A percentile compares a stretch with the other conserved stretches of the same genome.
Conservation (phyloP, 2,888 invertebrate species). For the Synergus gifuensis region DNA sequence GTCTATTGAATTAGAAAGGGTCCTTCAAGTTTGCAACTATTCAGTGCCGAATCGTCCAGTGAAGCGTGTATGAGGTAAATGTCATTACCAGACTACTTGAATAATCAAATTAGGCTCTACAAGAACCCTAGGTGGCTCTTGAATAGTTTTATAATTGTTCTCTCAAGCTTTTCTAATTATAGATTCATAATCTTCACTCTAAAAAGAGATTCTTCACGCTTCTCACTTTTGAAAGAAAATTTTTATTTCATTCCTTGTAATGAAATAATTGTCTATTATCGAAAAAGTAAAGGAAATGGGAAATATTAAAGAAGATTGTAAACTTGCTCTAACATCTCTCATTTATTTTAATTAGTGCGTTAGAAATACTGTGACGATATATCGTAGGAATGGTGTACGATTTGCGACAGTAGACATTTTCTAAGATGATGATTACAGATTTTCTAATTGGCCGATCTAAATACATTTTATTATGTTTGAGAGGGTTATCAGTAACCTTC, state of each 20-base stretch:
- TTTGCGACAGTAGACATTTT: constrained; percentile 61
- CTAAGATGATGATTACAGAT: constrained; percentile 50
- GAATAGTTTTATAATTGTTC: constrained; percentile 34
- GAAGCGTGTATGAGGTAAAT: constrained; percentile 63
- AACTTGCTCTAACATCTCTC: constrained; percentile 68
- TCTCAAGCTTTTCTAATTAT: constrained; percentile 22
- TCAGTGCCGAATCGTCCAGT: constrained; percentile 61
- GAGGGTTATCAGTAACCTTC: constrained; percentile 18
- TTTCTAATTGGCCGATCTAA: constrained; percentile 42
- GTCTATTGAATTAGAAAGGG: constrained; percentile 67
- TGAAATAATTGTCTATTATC: not conserved
- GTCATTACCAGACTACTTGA: constrained; percentile 63
- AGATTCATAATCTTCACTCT: constrained; percentile 25
- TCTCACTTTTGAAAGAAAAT: not conserved
- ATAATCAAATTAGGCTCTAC: constrained; percentile 59
- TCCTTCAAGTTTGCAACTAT: constrained; percentile 64
- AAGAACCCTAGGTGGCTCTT: constrained; percentile 25
- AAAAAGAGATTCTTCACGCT: constrained; percentile 13
- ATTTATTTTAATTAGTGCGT: constrained; percentile 71
- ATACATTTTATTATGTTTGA: constrained; percentile 11
- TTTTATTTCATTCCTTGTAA: not conserved
- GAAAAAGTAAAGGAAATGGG: not conserved
- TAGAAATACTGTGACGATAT: constrained; percentile 75
- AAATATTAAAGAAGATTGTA: constrained; percentile 37
- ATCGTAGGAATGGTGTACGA: constrained; percentile 75